Conservation (phyloP, 2,113 vertebrate genomes). For the Emydura subglobosa region DNA sequence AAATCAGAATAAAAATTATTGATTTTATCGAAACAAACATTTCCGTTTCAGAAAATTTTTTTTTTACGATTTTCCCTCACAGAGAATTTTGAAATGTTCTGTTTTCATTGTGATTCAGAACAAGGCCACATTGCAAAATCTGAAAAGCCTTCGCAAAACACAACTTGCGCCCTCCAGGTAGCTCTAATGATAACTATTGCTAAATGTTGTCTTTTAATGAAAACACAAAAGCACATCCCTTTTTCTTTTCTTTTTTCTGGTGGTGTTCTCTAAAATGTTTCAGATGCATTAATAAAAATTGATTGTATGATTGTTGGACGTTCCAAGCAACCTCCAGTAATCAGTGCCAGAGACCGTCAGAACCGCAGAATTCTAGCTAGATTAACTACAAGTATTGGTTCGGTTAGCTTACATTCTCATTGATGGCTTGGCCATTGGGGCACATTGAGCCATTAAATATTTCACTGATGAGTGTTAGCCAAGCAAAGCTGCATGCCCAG, state of each 20-base stretch:
- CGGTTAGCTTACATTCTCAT: rapidly evolving
- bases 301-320: rapidly evolving
- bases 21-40: not conserved
- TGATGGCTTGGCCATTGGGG: not conserved
- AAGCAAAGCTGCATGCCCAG: not conserved
- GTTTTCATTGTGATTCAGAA: not conserved
- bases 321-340: rapidly evolving
- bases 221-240: rapidly evolving
- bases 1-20: not conserved
- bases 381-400: rapidly evolving
- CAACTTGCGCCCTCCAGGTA: rapidly evolving
- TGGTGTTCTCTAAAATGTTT: not conserved
- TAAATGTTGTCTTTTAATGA: rapidly evolving
- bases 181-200: rapidly evolving
- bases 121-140: rapidly evolving
- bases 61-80: not conserved
- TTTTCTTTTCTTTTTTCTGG: not conserved
- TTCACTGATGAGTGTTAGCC: constrained; percentile 5
- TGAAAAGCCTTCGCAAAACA: rapidly evolving
- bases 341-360: not conserved
- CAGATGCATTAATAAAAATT: not conserved
- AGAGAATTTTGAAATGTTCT: not conserved
- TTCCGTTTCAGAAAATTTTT: not conserved
- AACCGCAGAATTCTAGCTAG: not conserved
- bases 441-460: rapidly evolving